phyloP scores from a whole-genome alignment of 2,797 vertebrate species.

The Alosa sapidissima region DNA sequence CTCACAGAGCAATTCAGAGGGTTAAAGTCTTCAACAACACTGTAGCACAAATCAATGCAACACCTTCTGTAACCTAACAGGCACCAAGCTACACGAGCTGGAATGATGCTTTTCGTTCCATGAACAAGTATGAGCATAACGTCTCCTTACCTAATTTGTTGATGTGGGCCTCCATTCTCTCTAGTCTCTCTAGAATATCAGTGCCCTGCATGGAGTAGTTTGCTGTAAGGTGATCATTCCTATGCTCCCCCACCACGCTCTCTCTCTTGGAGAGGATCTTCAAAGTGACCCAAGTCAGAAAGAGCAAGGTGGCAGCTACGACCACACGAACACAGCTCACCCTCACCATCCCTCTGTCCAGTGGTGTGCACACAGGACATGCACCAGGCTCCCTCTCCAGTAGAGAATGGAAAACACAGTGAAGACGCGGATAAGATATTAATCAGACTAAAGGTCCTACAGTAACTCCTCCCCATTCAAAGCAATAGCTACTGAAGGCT shows the following conservation, averaged over 20 bases:
- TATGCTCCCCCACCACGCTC: slow-evolving; percentile 26
- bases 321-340: background rate
- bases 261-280: slow-evolving; percentile 50
- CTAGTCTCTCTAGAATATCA: slow-evolving; percentile 59
- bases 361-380: background rate
- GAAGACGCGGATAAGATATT: background rate
- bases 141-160: slow-evolving; percentile 58
- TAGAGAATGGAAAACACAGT: background rate
- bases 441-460: background rate
- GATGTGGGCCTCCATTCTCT: slow-evolving; percentile 60
- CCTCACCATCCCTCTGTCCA: slow-evolving; percentile 19
- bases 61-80: too few species aligned
- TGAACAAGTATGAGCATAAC: background rate
- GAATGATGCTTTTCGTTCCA: background rate
- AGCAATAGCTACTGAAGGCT: background rate
- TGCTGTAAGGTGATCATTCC: slow-evolving; percentile 27
- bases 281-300: slow-evolving; percentile 53
- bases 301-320: slow-evolving; percentile 31
- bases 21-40: too few species aligned
- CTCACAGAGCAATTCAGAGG: too few species aligned
- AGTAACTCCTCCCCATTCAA: background rate
- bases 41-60: too few species aligned
- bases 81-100: background rate
- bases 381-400: background rate
- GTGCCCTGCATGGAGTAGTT: slow-evolving; percentile 51